Evolutionary conservation across 2,113 vertebrate genomes (phyloP).

Genomic region (Campylomormyrus tamandua): DNA sequence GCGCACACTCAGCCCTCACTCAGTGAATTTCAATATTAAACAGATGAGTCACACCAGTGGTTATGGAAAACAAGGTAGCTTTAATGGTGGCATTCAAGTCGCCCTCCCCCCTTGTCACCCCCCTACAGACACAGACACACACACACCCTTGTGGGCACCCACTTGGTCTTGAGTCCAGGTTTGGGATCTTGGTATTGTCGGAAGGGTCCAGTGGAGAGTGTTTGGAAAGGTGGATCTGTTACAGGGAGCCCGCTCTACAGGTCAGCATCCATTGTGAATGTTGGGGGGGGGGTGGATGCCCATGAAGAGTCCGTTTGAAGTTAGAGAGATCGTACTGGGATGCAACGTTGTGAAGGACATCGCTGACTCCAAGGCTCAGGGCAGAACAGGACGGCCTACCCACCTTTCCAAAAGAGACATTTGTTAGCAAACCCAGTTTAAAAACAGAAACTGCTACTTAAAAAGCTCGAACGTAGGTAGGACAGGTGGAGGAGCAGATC

Average conservation of each 20-base stretch:
- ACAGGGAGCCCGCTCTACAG: conserved; percentile 23
- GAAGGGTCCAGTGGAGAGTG: conserved; percentile 20
- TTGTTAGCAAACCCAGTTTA: not conserved
- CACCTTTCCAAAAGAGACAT: not conserved
- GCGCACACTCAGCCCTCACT: not conserved
- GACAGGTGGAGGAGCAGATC: conserved; percentile 4
- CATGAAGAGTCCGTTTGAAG: conserved; percentile 45
- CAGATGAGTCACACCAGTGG: not conserved
- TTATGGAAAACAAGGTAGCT: conserved; percentile 6
- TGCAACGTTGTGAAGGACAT: conserved; percentile 45
- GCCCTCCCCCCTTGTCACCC: not conserved
- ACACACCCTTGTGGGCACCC: conserved; percentile 3
- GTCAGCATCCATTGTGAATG: conserved; percentile 26
- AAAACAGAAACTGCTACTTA: not conserved
- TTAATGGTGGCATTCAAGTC: not conserved
- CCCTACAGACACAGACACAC: too few relatives aligned
- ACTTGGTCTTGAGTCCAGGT: conserved; percentile 19
- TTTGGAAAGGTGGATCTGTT: conserved; percentile 32
- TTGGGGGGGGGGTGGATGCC: not conserved
- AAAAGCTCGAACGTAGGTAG: not conserved
- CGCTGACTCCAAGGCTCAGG: conserved; percentile 19
- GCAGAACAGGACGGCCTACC: conserved; percentile 8
- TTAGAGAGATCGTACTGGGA: conserved; percentile 60
- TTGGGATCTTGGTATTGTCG: conserved; percentile 30
- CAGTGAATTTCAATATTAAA: not conserved